Evolutionary conservation across 2,888 invertebrate genomes (phyloP).

Genomic region (Sussaba pulchella): DNA sequence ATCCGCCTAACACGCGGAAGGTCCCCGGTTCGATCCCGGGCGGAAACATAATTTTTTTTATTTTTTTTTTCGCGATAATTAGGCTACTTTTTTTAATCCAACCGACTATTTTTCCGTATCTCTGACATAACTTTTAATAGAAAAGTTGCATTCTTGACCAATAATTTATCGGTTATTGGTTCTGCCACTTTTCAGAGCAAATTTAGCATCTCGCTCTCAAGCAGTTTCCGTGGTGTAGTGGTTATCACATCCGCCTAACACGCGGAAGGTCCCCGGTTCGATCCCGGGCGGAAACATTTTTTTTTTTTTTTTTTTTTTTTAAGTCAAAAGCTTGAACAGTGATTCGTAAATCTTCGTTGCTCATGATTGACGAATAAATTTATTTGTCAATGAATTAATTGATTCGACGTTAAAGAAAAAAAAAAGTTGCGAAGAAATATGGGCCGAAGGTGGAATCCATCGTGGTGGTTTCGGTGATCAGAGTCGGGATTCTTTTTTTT

Average conservation of each 20-base stretch:
- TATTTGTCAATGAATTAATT: too few relatives aligned
- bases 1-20: slow-evolving; percentile 97
- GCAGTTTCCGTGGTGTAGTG: slow-evolving; percentile 94
- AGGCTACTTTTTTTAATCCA: background rate
- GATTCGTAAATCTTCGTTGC: too few relatives aligned
- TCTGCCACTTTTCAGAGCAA: background rate
- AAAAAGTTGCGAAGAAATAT: too few relatives aligned
- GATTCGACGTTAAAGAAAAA: too few relatives aligned
- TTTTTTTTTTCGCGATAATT: slow-evolving; percentile 7
- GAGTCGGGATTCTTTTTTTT: slow-evolving; percentile 35
- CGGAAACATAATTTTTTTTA: slow-evolving; percentile 87
- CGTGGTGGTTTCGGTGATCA: background rate
- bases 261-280: slow-evolving; percentile 96
- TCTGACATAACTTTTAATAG: too few relatives aligned
- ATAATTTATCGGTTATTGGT: background rate
- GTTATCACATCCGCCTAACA: slow-evolving; percentile 97
- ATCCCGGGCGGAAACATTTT: slow-evolving; percentile 93
- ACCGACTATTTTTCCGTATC: background rate
- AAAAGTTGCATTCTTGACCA: background rate
- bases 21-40: slow-evolving; percentile 96
- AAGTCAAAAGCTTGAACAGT: too few relatives aligned
- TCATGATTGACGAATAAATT: background rate
- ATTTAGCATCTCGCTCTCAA: background rate
- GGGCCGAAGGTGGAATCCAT: background rate
- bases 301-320: slow-evolving; percentile 25